Evolutionary conservation across 1,140 invertebrate species (phyloP).

Genomic region (Bradysia coprophila): DNA sequence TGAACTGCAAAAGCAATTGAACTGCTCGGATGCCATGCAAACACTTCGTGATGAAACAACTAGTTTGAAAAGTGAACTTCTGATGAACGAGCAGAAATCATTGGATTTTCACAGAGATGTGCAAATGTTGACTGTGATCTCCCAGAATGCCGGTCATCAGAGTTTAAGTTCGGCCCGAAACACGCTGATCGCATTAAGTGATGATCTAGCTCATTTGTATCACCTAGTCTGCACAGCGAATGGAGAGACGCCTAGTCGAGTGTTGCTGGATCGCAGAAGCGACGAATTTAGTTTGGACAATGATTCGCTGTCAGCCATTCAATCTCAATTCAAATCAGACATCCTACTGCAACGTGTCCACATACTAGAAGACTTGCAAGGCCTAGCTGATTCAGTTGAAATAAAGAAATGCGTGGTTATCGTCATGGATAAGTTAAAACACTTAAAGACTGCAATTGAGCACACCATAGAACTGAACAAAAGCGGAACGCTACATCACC

Average conservation of each 20-base stretch:
- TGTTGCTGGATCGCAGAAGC: slow-evolving; percentile 78
- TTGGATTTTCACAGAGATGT: slow-evolving; percentile 60
- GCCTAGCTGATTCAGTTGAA: slow-evolving; percentile 57
- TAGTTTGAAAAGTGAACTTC: slow-evolving; percentile 41
- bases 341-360: slow-evolving; percentile 17
- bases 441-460: slow-evolving; percentile 72
- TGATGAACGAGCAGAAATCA: slow-evolving; percentile 49
- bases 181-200: slow-evolving; percentile 63
- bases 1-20: slow-evolving; percentile 44
- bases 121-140: slow-evolving; percentile 48
- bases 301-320: slow-evolving; percentile 22
- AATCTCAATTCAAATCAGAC: slow-evolving; percentile 23
- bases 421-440: slow-evolving; percentile 82
- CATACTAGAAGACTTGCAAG: slow-evolving; percentile 42
- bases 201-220: slow-evolving; percentile 84
- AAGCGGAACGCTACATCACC: slow-evolving; percentile 22
- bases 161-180: slow-evolving; percentile 62
- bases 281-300: slow-evolving; percentile 22
- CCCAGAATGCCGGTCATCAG: slow-evolving; percentile 51
- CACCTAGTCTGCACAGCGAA: slow-evolving; percentile 90
- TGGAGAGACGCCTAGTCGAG: slow-evolving; percentile 67
- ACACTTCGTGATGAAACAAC: slow-evolving; percentile 48
- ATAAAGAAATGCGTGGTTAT: slow-evolving; percentile 71
- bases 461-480: slow-evolving; percentile 61
- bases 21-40: slow-evolving; percentile 45